phyloP scores from a whole-genome alignment of 2,113 vertebrate species.

The Patagioenas fasciata region DNA sequence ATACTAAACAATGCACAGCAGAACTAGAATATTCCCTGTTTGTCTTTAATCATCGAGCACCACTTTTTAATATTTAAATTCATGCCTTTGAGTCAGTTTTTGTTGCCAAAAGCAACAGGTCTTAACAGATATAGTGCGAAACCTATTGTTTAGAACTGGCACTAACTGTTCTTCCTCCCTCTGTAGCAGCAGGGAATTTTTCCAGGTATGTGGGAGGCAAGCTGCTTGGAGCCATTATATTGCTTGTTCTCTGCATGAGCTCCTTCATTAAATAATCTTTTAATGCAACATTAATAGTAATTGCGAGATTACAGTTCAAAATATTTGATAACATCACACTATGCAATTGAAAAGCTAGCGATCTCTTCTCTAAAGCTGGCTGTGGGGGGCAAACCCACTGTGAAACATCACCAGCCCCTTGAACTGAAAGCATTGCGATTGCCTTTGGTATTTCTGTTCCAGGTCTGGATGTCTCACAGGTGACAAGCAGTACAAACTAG shows the following conservation, averaged over 20 bases:
- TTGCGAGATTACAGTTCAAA: conserved; percentile 78
- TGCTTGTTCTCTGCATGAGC: conserved; percentile 73
- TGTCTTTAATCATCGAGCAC: conserved; percentile 27
- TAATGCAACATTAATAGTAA: conserved; percentile 79
- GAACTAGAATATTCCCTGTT: conserved; percentile 46
- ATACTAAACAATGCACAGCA: conserved; percentile 17
- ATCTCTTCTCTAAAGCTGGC: conserved; percentile 67
- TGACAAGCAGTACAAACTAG: neutral
- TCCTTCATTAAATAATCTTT: conserved; percentile 80
- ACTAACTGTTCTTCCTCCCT: conserved; percentile 61
- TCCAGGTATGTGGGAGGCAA: conserved; percentile 77
- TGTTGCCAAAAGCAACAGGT: conserved; percentile 72
- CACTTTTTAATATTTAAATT: conserved; percentile 59
- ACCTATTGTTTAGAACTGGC: conserved; percentile 71
- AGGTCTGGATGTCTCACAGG: neutral
- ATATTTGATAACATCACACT: conserved; percentile 77
- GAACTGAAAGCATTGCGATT: neutral
- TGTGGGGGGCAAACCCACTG: conserved; percentile 45
- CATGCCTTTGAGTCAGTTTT: conserved; percentile 35
- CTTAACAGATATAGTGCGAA: conserved; percentile 66
- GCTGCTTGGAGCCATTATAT: conserved; percentile 72
- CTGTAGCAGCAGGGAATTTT: conserved; percentile 65
- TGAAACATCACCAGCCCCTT: neutral
- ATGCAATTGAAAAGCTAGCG: conserved; percentile 53
- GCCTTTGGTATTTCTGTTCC: neutral